Evolutionary conservation across 2,888 invertebrate species (phyloP), one percentile per base, ranked within the genome.

Genomic region (Plutella xylostella): DNA sequence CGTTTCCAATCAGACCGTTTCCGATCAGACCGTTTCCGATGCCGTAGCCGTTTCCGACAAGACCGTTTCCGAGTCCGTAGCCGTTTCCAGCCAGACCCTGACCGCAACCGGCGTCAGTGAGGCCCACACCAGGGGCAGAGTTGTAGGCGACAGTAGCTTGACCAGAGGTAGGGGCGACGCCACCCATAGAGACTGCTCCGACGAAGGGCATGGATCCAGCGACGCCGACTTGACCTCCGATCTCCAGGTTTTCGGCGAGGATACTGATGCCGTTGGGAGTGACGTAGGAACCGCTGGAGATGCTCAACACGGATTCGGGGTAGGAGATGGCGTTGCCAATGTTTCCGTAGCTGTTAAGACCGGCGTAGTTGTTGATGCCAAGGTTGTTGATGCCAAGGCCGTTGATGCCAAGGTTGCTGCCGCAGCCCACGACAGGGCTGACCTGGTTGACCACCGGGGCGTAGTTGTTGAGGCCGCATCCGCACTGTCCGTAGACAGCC

Each of bases 81-180:
- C 2, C 4, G 4, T n/a, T 6, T 12, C 11, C 17, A 18, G 41
- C 30, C 19, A 42, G 12, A 4, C 42, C 42, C 7, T 19, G 20
- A 11, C 43, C 43, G 18, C 43, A 43, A 7, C 43, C 43, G 11
- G 25, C 21, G n/a, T 22, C 7, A 1, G 18, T 14, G 6, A 43
- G 28, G 1, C 21, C 33, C 17, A 34, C 31, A 15, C 42, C 42
- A 4, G 17, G 19, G 4, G 18, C 43, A 1, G 25, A 1, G 25
- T 18, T 43, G 18, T 43, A 43, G 2, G 18, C 9, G 0, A 68
- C 63, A 0, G 57, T 52, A 17, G 64, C 70, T 22, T 58, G 51
- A 0, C 72, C 72, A 19, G 43, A 48, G 3, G 59, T 55, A 0
- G 66, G 63, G 7, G 69, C 31, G 3, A 52, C 50, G 4, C 60